A percentile compares a stretch with the other conserved stretches of the same genome.
Conservation (phyloP, 2,113 vertebrate genomes). For the Aviceda subcristata region DNA sequence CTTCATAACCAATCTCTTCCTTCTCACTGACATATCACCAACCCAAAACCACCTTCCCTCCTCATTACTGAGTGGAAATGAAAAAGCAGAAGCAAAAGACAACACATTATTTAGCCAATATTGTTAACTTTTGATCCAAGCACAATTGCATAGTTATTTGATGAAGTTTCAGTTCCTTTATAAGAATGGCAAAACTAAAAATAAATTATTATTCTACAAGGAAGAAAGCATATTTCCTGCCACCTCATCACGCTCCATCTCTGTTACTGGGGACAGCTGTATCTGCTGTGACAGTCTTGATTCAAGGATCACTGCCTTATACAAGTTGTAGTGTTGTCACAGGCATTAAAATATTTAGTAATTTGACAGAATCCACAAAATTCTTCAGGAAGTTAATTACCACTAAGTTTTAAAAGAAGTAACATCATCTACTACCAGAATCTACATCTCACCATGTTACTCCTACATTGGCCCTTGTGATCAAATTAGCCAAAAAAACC, state of each 20-base stretch:
- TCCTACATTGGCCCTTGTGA: background rate
- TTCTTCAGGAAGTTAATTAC: background rate
- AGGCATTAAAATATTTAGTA: background rate
- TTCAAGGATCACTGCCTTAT: background rate
- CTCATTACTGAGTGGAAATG: background rate
- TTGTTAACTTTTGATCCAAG: background rate
- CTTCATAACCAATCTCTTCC: background rate
- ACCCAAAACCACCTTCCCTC: background rate
- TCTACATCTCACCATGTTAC: background rate
- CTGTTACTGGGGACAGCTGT: background rate
- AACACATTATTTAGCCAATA: background rate
- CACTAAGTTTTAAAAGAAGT: background rate
- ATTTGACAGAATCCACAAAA: background rate
- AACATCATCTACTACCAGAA: background rate
- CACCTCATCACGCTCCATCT: background rate
- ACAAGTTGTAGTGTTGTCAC: background rate
- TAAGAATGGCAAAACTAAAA: background rate
- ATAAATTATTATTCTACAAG: background rate
- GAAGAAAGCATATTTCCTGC: background rate
- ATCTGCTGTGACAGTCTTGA: background rate
- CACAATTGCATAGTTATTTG: background rate
- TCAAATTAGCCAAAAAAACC: background rate
- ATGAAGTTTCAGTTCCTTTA: background rate
- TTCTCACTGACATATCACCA: background rate
- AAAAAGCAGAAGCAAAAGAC: background rate